Percentiles rank a stretch among this genome's conserved stretches.
These are phyloP conservation scores for Alloscopus bannaensis DNA, from an alignment of 2,888 invertebrate species.

Conservation along the genomic window DNA sequence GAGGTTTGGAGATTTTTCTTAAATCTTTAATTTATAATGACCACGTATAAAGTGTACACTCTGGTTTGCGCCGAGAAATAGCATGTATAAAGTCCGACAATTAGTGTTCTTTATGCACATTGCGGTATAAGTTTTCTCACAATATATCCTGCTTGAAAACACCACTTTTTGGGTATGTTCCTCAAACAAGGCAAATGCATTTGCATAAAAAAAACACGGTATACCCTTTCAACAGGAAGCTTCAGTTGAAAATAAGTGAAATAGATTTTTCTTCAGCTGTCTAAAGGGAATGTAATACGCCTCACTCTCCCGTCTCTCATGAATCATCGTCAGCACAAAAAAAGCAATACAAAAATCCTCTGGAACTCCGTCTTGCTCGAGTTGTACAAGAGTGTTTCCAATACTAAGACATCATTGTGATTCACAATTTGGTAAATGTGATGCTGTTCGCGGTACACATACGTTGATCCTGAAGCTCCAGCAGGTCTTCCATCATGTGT, in stretches of 20 bases:
- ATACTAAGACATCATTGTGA: constrained; percentile 11
- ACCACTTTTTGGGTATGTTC: background rate
- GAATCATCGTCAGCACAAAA: constrained; percentile 36
- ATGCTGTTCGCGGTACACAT: background rate
- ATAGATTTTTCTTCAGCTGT: constrained; percentile 25
- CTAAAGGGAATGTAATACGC: constrained; percentile 1
- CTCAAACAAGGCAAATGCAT: background rate
- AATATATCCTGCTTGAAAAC: background rate
- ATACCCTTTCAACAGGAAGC: background rate
- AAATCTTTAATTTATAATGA: too few relatives aligned
- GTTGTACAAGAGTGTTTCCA: background rate
- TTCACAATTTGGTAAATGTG: background rate
- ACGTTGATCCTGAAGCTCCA: constrained; percentile 7
- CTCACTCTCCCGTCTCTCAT: constrained; percentile 2
- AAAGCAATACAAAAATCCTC: background rate
- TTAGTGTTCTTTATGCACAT: background rate
- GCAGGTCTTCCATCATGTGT: constrained; percentile 53
- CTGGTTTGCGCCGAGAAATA: too few relatives aligned
- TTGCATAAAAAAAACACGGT: background rate
- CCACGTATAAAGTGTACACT: too few relatives aligned
- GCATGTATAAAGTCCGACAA: too few relatives aligned
- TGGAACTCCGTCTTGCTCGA: background rate
- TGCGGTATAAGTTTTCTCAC: background rate
- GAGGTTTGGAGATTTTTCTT: too few relatives aligned
- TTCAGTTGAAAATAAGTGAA: background rate